Base-by-base conservation (phyloP, 2,888 invertebrate genomes). In the Chalcosyrphus nemorum region DNA sequence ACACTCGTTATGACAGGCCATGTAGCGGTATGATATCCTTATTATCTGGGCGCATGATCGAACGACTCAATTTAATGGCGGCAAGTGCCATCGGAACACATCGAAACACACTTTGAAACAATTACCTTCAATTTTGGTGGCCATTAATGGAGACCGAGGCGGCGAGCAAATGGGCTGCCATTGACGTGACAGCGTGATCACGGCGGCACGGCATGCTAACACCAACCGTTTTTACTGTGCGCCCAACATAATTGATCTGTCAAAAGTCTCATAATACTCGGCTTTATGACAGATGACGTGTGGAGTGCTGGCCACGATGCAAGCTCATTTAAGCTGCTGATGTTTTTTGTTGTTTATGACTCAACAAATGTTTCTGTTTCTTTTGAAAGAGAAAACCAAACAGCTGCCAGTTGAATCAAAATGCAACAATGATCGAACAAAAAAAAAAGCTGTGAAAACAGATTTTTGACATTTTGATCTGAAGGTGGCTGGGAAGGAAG, bases 281-380 rank as follows among this genome's bases (percentile, higher is more conserved):
- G 74, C 43, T 59, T 80, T 80, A 80, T 70, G 84, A 84, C 84
- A 84, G 78, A 84, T 84, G 84, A 84, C 84, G 84, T 84, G 84
- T 65, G 74, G 78, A 74, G 80, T 84, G 70, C 50, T 74, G 52
- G 63, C 57, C 24, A 35, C 9, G 24, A 41, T 52, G 66, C 59
- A 82, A 74, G 78, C 78, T 78, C 78, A 78, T 68, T 72, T 78
- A 19, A 72, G 68, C 65, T 72, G 77, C 72, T 77, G 75, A 81
- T 45, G 32, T 70, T 21, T 59, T 50, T 32, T 7, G n/a, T 52
- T 61, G 17, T 68, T 32, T 32, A 57, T 68, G 74, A 66, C 78
- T 71, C 78, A 71, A 65, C 71, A 50, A 61, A 68, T 56, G 68
- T 61, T 74, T 43, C 41, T 41, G 66, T 52, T 32, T 15, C n/a